phyloP scores from a whole-genome alignment of 2,888 invertebrate genomes.

The Megaustenia siamemsis region DNA sequence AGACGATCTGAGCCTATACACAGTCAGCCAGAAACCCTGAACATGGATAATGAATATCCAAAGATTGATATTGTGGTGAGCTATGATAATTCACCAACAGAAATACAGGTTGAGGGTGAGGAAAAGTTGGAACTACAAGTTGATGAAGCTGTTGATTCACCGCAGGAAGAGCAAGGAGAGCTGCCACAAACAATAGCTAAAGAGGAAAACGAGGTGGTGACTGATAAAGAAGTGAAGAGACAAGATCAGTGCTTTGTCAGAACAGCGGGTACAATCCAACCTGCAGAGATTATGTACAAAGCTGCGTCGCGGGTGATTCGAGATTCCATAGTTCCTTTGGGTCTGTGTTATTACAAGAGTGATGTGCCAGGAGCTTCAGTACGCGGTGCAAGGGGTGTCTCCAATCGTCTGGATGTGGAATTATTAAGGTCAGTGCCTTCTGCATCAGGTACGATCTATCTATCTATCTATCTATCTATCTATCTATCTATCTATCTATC shows the following conservation, averaged over 20 bases:
- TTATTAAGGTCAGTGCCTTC: background rate
- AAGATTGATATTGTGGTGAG: no score
- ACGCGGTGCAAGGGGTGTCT: background rate
- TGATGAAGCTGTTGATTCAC: no score
- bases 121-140: no score
- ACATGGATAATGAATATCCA: no score
- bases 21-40: no score
- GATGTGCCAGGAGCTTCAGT: background rate
- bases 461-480: constrained; percentile 29
- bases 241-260: background rate
- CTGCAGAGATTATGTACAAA: constrained; percentile 31
- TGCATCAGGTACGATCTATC: background rate
- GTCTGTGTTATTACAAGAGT: background rate
- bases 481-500: constrained; percentile 29
- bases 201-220: no score
- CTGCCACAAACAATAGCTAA: no score
- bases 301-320: constrained; percentile 2
- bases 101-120: no score
- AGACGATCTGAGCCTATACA: no score
- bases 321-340: background rate
- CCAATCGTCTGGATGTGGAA: background rate
- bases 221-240: background rate
- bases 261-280: background rate
- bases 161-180: background rate
- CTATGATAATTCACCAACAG: no score